phyloP scores from a whole-genome alignment of 1,140 invertebrate genomes.

The Solen grandis region DNA sequence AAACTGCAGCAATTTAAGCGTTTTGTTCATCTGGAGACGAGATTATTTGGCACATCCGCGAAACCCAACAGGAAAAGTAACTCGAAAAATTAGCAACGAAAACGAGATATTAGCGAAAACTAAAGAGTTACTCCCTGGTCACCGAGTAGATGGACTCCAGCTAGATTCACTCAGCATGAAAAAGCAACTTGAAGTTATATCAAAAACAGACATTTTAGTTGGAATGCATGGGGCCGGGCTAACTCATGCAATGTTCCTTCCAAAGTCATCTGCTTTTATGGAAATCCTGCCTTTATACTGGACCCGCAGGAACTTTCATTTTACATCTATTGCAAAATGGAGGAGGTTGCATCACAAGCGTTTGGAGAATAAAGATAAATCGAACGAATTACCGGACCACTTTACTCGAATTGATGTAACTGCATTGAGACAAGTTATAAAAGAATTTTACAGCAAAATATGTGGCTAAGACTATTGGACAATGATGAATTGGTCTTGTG shows the following conservation, averaged over 20 bases:
- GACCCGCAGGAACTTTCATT: constrained; percentile 59
- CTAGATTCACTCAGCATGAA: constrained; percentile 67
- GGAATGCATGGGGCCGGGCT: constrained; percentile 98
- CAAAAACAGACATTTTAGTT: constrained; percentile 94
- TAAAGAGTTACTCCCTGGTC: not conserved
- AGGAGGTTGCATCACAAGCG: constrained; percentile 63
- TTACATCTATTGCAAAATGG: constrained; percentile 70
- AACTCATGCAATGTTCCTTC: constrained; percentile 96
- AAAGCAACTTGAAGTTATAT: constrained; percentile 65
- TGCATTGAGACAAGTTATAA: too few relatives aligned
- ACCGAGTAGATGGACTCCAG: constrained; percentile 58
- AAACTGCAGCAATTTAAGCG: constrained; percentile 57
- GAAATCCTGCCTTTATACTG: constrained; percentile 87
- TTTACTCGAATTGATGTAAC: too few relatives aligned
- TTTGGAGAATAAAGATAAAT: constrained; percentile 66
- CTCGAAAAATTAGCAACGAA: constrained; percentile 66
- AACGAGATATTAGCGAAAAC: constrained; percentile 52
- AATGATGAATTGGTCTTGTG: too few relatives aligned
- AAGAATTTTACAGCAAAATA: too few relatives aligned
- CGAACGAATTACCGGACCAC: constrained; percentile 45
- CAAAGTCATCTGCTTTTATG: constrained; percentile 96
- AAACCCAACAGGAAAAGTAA: constrained; percentile 59
- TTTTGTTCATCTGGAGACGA: constrained; percentile 67
- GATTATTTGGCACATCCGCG: constrained; percentile 69
- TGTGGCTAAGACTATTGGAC: too few relatives aligned